Evolutionary conservation across 2,113 vertebrate genomes (phyloP), one percentile per base, ranked within the genome.

Genomic region (Boulengeromyrus knoepffleri): DNA sequence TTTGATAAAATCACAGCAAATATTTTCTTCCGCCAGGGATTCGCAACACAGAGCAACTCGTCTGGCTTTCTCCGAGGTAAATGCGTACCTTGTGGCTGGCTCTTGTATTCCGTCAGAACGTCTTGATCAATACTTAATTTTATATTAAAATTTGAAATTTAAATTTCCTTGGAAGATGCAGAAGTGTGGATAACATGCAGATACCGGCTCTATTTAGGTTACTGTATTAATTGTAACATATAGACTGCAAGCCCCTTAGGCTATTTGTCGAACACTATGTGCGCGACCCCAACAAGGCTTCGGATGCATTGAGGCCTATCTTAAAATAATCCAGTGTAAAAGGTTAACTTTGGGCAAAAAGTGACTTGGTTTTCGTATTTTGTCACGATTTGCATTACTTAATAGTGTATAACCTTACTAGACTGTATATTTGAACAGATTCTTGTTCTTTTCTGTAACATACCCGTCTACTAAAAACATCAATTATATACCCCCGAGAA

Each of bases 31-130:
- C 24, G 46, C 88, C 46, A 13, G 13, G 53, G 88, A 90, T 89
- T 92, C 17, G 42, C 27, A 1, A 21, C 49, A 45, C 46, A 90
- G 87, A 88, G 39, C 50, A 49, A 58, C 17, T 86, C 85, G 27
- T 49, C 85, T 85, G 88, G 45, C 90, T 42, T 80, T 46, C 45
- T 46, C 53, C 4, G 91, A 93, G 92, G 92, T 94, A 94, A 92
- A 84, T 4, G 10, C 7, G 50, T 86, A 49, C 19, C 17, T 10
- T 56, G n/a, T 77, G 24, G 39, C 27, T 9, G 42, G 58, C 31
- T 89, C 88, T 88, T 36, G n/a, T 87, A 49, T 83, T 83, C 42
- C 45, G 45, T 39, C 42, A 36, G 8, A 83, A 45, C 19, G 27
- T 85, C 42, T 85, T 42, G 45, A 19, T 47, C 21, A 24, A 15